These are phyloP conservation scores for Galemys pyrenaicus DNA, from an alignment of 2,113 vertebrate species.

Conservation along the genomic window DNA sequence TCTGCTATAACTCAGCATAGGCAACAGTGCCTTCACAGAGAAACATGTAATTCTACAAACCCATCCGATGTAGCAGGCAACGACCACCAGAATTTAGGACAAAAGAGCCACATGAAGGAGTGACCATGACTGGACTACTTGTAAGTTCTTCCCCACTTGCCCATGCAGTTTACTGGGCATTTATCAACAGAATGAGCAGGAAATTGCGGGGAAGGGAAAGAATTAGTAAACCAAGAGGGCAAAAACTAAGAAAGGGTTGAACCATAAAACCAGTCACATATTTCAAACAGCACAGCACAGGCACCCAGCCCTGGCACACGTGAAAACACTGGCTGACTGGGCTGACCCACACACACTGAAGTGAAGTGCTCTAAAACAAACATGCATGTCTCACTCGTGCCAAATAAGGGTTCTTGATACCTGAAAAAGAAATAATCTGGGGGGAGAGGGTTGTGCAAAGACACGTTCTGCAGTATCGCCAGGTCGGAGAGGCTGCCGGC, in stretches of 20 bases:
- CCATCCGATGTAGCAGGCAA: background rate
- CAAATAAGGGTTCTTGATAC: background rate
- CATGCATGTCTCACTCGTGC: background rate
- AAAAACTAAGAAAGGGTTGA: background rate
- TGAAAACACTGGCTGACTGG: background rate
- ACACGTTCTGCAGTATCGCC: background rate
- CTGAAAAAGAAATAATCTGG: background rate
- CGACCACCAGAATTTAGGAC: background rate
- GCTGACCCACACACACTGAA: background rate
- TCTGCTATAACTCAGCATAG: background rate
- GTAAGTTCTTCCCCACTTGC: background rate
- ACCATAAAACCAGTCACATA: background rate
- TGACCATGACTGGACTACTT: background rate
- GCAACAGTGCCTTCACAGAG: background rate
- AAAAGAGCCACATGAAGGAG: background rate
- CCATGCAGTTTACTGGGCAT: background rate
- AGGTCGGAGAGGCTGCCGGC: background rate
- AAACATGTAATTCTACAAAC: background rate
- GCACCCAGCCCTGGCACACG: background rate
- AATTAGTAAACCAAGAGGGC: background rate
- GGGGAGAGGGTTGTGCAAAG: no score
- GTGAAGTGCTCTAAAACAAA: background rate
- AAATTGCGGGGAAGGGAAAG: background rate
- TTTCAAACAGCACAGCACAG: background rate
- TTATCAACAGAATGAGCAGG: background rate